These are phyloP conservation scores for Drosophila nigricruria DNA, from an alignment of 2,888 invertebrate species.

Conservation along the genomic window DNA sequence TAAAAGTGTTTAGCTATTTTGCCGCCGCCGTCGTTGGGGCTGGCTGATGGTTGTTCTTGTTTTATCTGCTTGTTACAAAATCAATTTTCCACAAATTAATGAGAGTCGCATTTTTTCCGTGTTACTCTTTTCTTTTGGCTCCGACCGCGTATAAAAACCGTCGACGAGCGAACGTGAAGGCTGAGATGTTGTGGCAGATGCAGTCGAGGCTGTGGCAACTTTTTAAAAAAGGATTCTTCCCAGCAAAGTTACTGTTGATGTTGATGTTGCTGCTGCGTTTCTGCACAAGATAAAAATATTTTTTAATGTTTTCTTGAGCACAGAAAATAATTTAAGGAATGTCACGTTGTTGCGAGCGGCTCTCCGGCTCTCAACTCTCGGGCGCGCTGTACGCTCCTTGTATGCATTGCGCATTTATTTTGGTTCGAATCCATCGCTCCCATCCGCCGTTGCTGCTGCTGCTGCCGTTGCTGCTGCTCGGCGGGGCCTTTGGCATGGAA, in stretches of 20 bases:
- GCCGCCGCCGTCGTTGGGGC: neutral
- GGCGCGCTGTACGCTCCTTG: slow-evolving; percentile 59
- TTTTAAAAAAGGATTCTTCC: slow-evolving; percentile 68
- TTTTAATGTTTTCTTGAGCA: slow-evolving; percentile 81
- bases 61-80: slow-evolving; percentile 65
- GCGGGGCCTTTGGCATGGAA: slow-evolving; percentile 59
- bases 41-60: slow-evolving; percentile 23
- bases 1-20: neutral
- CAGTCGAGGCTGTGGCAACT: slow-evolving; percentile 43
- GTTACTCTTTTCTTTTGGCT: slow-evolving; percentile 39
- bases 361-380: slow-evolving; percentile 38
- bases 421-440: slow-evolving; percentile 43
- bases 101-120: slow-evolving; percentile 68
- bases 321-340: slow-evolving; percentile 79
- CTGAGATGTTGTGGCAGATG: slow-evolving; percentile 34
- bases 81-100: slow-evolving; percentile 71
- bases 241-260: slow-evolving; percentile 57
- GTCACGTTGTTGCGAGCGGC: slow-evolving; percentile 75
- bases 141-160: slow-evolving; percentile 11
- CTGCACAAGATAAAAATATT: slow-evolving; percentile 78
- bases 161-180: slow-evolving; percentile 14
- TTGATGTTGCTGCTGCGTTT: slow-evolving; percentile 52
- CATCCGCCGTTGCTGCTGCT: slow-evolving; percentile 23
- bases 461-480: neutral
- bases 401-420: slow-evolving; percentile 76